Evolutionary conservation across 1,140 invertebrate species (phyloP), one percentile per base, ranked within the genome.

Genomic region (Meloidogyne hapla): DNA sequence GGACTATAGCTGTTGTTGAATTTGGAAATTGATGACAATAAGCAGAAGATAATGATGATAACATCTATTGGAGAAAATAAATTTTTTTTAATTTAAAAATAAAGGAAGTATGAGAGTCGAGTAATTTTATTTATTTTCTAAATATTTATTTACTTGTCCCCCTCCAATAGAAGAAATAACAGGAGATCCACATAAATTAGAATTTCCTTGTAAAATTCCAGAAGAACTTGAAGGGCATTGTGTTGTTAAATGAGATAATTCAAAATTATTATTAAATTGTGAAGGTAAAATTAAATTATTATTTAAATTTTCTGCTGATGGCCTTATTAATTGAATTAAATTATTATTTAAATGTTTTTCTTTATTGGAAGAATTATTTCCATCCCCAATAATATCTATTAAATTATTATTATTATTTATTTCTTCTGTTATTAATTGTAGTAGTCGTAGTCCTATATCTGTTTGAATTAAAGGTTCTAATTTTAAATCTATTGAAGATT

Each of bases 21-120:
- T 26, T 42, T 25, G 38, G 69, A 15, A 71, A 71, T 26, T 71
- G 69, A n/a, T 71, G 69, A 25, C 69, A 71, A 56, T 71, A 71
- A 48, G 9, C 9, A 6, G 33, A 33, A 0, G 33, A 33, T 6
- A 8, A 33, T 4, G 33, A 33, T 6, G 33, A 33, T 33, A 33
- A 33, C 9, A 33, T 6, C 33, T 33, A n/a, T n/a, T 33, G 33
- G 33, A 33, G 33, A 33, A 33, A 33, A 1, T 4, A 1, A 33
- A 33, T 6, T 33, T 33, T 33, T 33, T 33, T 2, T 33, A 33
- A 33, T 33, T 33, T 33, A 33, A 33, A 33, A 33, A 33, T 33
- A 33, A 33, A 33, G n/a, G n/a, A n/a, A n/a, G n/a, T n/a, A n/a
- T n/a, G n/a, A n/a, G n/a, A n/a, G n/a, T n/a, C n/a, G n/a, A n/a